Evolutionary conservation across 2,797 vertebrate genomes (phyloP).

Genomic region (Cirrhinus molitorella): DNA sequence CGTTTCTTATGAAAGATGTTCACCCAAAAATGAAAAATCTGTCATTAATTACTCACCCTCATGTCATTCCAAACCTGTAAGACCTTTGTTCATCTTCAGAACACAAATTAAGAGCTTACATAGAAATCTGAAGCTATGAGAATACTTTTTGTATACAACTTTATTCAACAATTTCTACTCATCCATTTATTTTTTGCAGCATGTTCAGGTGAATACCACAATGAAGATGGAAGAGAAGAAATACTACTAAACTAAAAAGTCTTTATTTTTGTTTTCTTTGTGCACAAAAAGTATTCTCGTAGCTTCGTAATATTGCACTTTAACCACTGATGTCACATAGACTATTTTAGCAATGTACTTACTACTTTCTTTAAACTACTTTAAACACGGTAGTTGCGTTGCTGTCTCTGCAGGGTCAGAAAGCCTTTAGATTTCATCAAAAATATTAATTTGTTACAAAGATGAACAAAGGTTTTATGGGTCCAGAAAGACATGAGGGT

Average conservation of each 20-base stretch:
- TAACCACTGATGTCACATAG: background rate
- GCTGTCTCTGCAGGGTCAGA: background rate
- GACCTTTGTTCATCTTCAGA: background rate
- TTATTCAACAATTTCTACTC: too few relatives aligned
- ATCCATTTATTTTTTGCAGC: too few relatives aligned
- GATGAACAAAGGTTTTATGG: background rate
- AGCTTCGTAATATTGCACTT: background rate
- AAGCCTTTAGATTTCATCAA: background rate
- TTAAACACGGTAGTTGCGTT: background rate
- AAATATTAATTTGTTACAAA: background rate
- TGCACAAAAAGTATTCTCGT: background rate
- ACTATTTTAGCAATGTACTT: too few relatives aligned
- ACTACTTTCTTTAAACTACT: too few relatives aligned
- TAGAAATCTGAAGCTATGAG: too few relatives aligned
- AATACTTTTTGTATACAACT: too few relatives aligned
- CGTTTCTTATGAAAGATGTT: slow-evolving; percentile 65
- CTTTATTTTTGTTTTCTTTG: background rate
- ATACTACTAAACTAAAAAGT: background rate
- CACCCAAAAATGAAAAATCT: background rate
- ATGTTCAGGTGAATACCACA: too few relatives aligned
- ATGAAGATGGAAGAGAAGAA: background rate
- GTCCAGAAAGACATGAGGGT: background rate
- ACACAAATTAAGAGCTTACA: background rate
- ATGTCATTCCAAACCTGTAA: background rate
- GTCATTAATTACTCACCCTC: background rate